phyloP scores from a whole-genome alignment of 2,888 invertebrate genomes.

The Nasonovia ribisnigri region DNA sequence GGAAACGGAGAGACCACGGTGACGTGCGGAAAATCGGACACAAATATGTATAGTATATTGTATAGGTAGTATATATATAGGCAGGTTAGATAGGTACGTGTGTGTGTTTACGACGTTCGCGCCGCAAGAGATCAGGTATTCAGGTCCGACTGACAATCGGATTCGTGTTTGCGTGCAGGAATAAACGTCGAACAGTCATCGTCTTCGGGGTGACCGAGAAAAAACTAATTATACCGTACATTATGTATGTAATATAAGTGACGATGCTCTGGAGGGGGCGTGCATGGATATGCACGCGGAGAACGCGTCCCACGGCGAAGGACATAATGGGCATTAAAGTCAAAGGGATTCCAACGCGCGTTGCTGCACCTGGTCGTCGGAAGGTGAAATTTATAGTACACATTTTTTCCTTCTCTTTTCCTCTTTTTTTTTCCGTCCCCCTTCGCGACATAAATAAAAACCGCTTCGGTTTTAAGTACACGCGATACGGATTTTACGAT shows the following conservation, averaged over 20 bases:
- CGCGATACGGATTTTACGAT: slow-evolving; percentile 64
- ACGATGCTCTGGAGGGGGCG: background rate
- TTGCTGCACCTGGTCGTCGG: slow-evolving; percentile 60
- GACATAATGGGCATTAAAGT: slow-evolving; percentile 64
- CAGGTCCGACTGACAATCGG: slow-evolving; percentile 16
- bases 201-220: slow-evolving; percentile 1
- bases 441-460: slow-evolving; percentile 60
- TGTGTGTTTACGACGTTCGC: background rate
- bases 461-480: slow-evolving; percentile 62
- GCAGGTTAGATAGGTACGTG: background rate
- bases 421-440: slow-evolving; percentile 14
- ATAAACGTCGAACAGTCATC: background rate
- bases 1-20: background rate
- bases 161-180: slow-evolving; percentile 29
- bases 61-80: background rate
- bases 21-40: background rate
- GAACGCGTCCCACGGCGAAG: slow-evolving; percentile 47
- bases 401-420: slow-evolving; percentile 33
- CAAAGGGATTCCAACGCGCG: slow-evolving; percentile 60
- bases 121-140: background rate
- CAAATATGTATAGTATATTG: background rate
- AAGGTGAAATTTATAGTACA: slow-evolving; percentile 63
- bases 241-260: background rate
- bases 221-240: slow-evolving; percentile 49
- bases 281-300: background rate